Conservation (phyloP, 1,140 invertebrate species). For the Frieseomelitta varia region DNA sequence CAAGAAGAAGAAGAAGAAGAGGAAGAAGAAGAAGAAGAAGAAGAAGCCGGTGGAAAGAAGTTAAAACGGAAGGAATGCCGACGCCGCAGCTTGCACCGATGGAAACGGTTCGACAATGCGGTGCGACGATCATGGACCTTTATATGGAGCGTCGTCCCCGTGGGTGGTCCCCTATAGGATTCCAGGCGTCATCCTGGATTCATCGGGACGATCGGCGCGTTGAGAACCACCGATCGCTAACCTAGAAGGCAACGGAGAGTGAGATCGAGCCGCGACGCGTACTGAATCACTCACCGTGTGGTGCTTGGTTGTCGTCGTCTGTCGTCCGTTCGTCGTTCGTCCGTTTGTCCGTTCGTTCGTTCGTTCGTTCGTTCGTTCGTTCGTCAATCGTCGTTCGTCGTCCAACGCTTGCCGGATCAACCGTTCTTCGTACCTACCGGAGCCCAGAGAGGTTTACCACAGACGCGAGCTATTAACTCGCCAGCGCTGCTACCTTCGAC, state of each 20-base stretch:
- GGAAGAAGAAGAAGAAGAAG: conserved; percentile 60
- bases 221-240: conserved; percentile 71
- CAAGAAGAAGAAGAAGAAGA: conserved; percentile 43
- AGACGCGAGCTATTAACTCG: conserved; percentile 74
- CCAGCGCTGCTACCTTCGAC: conserved; percentile 54
- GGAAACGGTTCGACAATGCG: conserved; percentile 71
- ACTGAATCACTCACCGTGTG: conserved; percentile 78
- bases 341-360: background rate
- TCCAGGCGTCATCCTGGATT: conserved; percentile 70
- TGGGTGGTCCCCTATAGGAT: conserved; percentile 79
- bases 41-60: conserved; percentile 60
- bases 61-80: conserved; percentile 72
- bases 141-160: conserved; percentile 79
- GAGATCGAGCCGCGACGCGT: conserved; percentile 71
- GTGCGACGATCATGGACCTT: conserved; percentile 67
- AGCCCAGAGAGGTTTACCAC: conserved; percentile 39
- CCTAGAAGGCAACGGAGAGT: conserved; percentile 65
- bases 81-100: conserved; percentile 63
- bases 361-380: conserved; percentile 37
- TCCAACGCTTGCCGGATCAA: background rate
- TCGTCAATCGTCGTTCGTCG: conserved; percentile 19
- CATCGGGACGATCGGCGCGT: conserved; percentile 61
- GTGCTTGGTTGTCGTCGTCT: conserved; percentile 51
- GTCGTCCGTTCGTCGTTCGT: conserved; percentile 42
- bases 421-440: conserved; percentile 24